Evolutionary conservation across 2,888 invertebrate genomes (phyloP).

Genomic region (Trissonchulus latispiculum): DNA sequence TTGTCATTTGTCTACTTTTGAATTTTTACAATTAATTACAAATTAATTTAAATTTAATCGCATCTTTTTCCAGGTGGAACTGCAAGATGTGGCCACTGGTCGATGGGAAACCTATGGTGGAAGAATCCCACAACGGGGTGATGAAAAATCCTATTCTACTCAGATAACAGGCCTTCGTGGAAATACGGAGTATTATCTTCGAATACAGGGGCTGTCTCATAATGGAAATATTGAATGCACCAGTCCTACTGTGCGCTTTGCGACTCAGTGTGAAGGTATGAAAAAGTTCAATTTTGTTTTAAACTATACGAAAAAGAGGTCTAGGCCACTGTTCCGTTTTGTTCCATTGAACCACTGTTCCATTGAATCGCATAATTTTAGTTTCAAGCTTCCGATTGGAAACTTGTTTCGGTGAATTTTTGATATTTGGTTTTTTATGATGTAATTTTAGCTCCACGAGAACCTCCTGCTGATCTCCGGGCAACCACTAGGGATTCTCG

Average conservation of each 20-base stretch:
- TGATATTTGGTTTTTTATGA: constrained; percentile 19
- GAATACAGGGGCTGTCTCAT: constrained; percentile 32
- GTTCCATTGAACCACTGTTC: too few relatives aligned
- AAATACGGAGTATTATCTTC: constrained; percentile 31
- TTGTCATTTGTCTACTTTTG: not conserved
- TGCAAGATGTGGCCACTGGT: constrained; percentile 30
- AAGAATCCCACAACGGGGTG: constrained; percentile 15
- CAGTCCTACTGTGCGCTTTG: constrained; percentile 32
- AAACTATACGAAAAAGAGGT: too few relatives aligned
- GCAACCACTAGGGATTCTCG: constrained; percentile 9
- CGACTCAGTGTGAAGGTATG: constrained; percentile 33
- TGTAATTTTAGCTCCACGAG: constrained; percentile 19
- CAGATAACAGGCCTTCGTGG: constrained; percentile 24
- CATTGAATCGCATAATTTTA: too few relatives aligned
- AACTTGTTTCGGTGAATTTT: too few relatives aligned
- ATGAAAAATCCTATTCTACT: constrained; percentile 19
- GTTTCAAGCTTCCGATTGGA: too few relatives aligned
- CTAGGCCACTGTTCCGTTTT: too few relatives aligned
- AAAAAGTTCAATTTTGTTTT: not conserved
- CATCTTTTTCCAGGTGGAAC: constrained; percentile 28
- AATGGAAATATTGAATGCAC: constrained; percentile 30
- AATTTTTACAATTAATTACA: not conserved
- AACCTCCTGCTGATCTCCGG: constrained; percentile 18
- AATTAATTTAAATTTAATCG: not conserved
- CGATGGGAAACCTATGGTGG: constrained; percentile 30